Percentiles rank a stretch among this genome's conserved stretches.
Evolutionary conservation across 2,888 invertebrate species (phyloP).

Genomic region (Mesoligia furuncula): DNA sequence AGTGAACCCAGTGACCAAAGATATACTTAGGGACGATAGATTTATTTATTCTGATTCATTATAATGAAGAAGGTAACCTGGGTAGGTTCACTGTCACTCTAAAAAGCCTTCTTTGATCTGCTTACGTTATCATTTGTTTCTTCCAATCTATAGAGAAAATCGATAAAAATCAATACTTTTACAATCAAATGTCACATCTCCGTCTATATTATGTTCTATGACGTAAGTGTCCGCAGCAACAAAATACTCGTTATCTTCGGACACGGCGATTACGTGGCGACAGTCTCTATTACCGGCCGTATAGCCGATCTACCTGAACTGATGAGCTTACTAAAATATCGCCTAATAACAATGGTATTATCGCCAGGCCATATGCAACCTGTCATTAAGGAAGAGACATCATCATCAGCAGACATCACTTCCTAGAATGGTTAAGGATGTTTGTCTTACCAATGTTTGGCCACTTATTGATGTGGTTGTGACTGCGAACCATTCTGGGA

Average conservation of each 20-base stretch:
- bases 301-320: conserved; percentile 66
- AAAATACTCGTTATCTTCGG: conserved; percentile 70
- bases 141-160: neutral
- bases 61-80: neutral
- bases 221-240: conserved; percentile 53
- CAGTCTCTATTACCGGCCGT: conserved; percentile 72
- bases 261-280: conserved; percentile 79
- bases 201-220: conserved; percentile 36
- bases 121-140: neutral
- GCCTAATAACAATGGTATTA: conserved; percentile 60
- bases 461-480: conserved; percentile 30
- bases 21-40: neutral
- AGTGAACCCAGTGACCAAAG: neutral
- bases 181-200: conserved; percentile 35
- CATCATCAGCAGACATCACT: conserved; percentile 48
- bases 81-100: neutral
- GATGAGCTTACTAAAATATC: conserved; percentile 61
- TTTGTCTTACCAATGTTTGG: conserved; percentile 49
- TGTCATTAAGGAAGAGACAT: conserved; percentile 60
- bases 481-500: conserved; percentile 37
- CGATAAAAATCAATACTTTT: neutral
- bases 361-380: conserved; percentile 43
- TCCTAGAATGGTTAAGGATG: conserved; percentile 58
- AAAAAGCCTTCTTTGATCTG: neutral
- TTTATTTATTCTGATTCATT: neutral